Percentiles rank a stretch among this genome's conserved stretches.
Conservation (phyloP, 2,113 vertebrate species). For the Setophaga kirtlandii region DNA sequence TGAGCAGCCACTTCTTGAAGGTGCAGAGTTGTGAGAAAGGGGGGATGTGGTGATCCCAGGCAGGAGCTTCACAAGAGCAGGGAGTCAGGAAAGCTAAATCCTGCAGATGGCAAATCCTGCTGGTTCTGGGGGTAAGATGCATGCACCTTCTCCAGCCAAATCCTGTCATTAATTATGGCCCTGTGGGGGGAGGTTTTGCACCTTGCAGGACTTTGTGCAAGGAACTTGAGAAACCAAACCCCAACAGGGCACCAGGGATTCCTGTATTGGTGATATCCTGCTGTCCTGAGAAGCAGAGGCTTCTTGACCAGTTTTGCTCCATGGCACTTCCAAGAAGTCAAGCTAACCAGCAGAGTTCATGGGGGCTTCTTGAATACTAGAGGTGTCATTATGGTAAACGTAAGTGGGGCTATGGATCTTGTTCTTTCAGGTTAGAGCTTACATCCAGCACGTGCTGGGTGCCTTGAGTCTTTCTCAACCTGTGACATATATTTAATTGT, state of each 20-base stretch:
- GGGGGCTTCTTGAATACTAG: background rate
- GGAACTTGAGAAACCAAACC: fast-evolving
- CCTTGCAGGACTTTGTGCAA: background rate
- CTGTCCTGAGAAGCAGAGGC: fast-evolving
- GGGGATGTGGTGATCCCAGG: background rate
- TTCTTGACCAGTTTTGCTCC: background rate
- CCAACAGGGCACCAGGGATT: background rate
- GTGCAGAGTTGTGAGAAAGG: background rate
- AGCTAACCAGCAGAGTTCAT: background rate
- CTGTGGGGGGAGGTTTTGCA: fast-evolving
- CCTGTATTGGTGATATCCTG: background rate
- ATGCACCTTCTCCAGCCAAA: background rate
- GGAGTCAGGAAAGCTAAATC: background rate
- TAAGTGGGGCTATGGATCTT: background rate
- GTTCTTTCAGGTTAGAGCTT: background rate
- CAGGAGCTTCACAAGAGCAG: background rate
- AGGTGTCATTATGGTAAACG: background rate
- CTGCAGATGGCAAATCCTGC: background rate
- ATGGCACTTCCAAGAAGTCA: background rate
- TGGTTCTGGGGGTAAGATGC: background rate
- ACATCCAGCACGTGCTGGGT: background rate
- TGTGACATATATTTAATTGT: background rate
- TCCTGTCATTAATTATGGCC: background rate
- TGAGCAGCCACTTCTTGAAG: background rate
- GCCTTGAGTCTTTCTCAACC: background rate